Conservation (phyloP, 2,113 vertebrate genomes). For the Anguilla rostrata region DNA sequence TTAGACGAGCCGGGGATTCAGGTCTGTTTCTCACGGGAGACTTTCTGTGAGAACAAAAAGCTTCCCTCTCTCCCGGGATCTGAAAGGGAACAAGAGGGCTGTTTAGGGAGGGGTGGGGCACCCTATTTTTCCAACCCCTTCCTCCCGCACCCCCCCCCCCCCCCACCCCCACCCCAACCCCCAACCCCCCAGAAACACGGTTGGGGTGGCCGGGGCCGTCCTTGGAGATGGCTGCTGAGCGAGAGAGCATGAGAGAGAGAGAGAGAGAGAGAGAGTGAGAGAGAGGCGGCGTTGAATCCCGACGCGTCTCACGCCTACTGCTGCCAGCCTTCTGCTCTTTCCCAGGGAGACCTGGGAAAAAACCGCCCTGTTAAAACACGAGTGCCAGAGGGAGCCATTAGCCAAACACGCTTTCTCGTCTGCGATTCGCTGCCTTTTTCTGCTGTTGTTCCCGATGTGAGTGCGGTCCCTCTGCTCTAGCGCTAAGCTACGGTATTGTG, state of each 20-base stretch:
- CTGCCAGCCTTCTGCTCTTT: neutral
- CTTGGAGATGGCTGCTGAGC: neutral
- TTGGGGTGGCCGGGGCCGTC: neutral
- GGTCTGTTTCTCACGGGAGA: neutral
- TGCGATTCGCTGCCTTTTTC: slow-evolving; percentile 17
- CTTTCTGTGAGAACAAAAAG: neutral
- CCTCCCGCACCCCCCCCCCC: no score
- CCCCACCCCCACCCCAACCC: no score
- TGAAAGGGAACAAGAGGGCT: neutral
- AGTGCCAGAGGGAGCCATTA: slow-evolving; percentile 47
- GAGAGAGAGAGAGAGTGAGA: neutral
- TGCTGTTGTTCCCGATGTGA: neutral
- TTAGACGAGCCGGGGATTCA: neutral
- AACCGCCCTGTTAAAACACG: slow-evolving; percentile 3
- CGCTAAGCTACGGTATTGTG: neutral
- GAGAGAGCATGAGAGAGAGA: neutral
- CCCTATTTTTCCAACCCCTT: neutral
- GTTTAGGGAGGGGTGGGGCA: neutral
- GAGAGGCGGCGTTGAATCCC: neutral
- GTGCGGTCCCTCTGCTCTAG: neutral
- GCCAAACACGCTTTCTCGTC: slow-evolving; percentile 40
- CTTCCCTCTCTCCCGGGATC: neutral
- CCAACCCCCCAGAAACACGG: neutral
- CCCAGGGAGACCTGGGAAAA: slow-evolving; percentile 34
- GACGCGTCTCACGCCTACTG: neutral